Evolutionary conservation across 2,888 invertebrate genomes (phyloP).

Genomic region (Eupelmus urozonus): DNA sequence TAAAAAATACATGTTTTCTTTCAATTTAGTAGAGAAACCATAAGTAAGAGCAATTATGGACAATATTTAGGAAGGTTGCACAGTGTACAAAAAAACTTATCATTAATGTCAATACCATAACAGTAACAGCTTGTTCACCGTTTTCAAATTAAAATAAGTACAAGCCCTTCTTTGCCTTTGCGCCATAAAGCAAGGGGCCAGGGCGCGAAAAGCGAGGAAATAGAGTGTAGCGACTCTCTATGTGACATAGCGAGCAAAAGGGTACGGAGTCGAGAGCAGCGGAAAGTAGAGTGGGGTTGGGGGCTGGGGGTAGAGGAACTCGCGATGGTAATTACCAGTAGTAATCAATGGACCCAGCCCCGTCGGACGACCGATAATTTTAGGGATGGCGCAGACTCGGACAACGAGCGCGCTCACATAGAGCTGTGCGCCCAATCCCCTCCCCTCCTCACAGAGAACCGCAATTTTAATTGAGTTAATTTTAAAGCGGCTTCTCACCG

Average conservation of each 20-base stretch:
- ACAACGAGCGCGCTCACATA: constrained; percentile 39
- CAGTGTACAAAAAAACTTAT: too few species aligned
- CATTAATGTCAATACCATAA: too few species aligned
- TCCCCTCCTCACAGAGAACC: constrained; percentile 24
- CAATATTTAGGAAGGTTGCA: too few species aligned
- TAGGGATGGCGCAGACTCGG: constrained; percentile 63
- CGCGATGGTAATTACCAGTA: constrained; percentile 70
- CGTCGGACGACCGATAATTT: constrained; percentile 71
- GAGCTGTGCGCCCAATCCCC: neutral
- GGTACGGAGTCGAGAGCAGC: constrained; percentile 39
- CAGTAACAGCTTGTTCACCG: too few species aligned
- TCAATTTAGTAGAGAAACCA: too few species aligned
- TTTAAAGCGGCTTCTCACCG: constrained; percentile 56
- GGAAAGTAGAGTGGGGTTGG: constrained; percentile 39
- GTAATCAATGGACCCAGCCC: constrained; percentile 71
- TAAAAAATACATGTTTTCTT: too few species aligned
- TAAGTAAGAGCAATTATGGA: too few species aligned
- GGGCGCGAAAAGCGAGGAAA: neutral
- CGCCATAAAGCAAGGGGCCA: neutral
- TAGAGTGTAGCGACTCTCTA: neutral
- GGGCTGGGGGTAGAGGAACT: constrained; percentile 36
- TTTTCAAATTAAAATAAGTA: too few species aligned
- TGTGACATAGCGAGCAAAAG: neutral
- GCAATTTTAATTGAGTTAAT: constrained; percentile 68
- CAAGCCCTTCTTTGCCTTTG: too few species aligned